A percentile compares a stretch with the other conserved stretches of the same genome.
These are phyloP conservation scores for Phaethon lepturus DNA, from an alignment of 2,113 vertebrate genomes.

Conservation along the genomic window DNA sequence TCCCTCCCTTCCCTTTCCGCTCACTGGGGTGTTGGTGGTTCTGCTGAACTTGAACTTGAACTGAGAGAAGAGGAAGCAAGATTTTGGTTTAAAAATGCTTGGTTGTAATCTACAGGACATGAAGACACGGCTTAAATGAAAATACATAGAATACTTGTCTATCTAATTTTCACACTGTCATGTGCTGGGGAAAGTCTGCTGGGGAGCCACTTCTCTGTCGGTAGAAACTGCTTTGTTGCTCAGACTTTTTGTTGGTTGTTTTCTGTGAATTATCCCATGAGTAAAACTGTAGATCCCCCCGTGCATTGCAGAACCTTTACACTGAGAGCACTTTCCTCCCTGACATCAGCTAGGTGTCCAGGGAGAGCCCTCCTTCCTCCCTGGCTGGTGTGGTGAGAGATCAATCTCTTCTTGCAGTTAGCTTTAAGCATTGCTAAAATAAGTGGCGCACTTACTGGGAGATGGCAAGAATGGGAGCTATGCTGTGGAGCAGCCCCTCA, in stretches of 20 bases:
- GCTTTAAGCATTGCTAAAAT: neutral
- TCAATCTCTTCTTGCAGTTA: neutral
- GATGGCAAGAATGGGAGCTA: neutral
- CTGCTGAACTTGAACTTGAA: neutral
- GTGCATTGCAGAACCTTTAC: neutral
- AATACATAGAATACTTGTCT: neutral
- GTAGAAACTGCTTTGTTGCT: neutral
- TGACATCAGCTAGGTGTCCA: neutral
- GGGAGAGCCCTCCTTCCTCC: neutral
- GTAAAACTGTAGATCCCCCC: neutral
- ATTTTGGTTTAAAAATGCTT: neutral
- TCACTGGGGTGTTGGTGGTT: neutral
- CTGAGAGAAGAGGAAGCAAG: neutral
- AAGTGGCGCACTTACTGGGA: neutral
- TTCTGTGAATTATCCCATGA: neutral
- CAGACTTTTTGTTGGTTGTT: neutral
- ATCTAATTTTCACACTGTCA: neutral
- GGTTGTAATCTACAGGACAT: neutral
- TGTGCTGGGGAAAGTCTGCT: neutral
- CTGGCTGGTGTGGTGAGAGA: neutral
- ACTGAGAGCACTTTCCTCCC: neutral
- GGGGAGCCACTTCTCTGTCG: neutral
- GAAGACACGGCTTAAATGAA: neutral
- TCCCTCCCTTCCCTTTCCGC: neutral
- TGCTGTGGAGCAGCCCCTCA: neutral